phyloP scores from a whole-genome alignment of 2,888 invertebrate genomes.

The Hoplodrina blanda region DNA sequence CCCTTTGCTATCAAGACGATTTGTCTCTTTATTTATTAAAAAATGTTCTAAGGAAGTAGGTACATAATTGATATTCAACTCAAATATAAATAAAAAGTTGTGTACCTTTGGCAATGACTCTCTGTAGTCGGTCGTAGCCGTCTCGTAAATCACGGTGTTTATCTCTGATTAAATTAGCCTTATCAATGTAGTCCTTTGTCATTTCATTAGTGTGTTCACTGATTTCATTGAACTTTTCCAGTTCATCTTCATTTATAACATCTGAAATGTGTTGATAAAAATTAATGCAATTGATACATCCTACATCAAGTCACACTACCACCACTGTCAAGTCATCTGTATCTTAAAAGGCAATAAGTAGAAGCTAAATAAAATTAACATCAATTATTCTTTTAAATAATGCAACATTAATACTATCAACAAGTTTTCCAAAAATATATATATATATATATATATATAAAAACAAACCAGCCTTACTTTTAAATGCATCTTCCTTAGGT shows the following conservation, averaged over 20 bases:
- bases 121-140: slow-evolving; percentile 94
- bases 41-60: neutral
- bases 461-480: slow-evolving; percentile 88
- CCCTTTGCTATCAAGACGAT: slow-evolving; percentile 1
- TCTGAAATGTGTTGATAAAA: slow-evolving; percentile 85
- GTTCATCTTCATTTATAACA: slow-evolving; percentile 93
- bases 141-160: slow-evolving; percentile 94
- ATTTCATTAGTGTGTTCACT: slow-evolving; percentile 89
- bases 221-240: slow-evolving; percentile 93
- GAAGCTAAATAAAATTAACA: too few species aligned
- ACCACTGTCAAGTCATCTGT: too few species aligned
- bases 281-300: too few species aligned
- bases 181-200: slow-evolving; percentile 92
- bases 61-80: slow-evolving; percentile 8
- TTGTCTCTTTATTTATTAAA: neutral
- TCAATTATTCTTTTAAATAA: too few species aligned
- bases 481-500: slow-evolving; percentile 90
- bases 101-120: slow-evolving; percentile 93
- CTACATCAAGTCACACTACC: neutral
- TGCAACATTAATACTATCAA: neutral
- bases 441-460: too few species aligned
- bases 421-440: neutral
- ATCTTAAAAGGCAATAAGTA: neutral
- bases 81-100: slow-evolving; percentile 13
- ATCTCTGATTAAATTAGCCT: slow-evolving; percentile 93